phyloP scores from a whole-genome alignment of 2,797 vertebrate genomes.

The Podarcis siculus region DNA sequence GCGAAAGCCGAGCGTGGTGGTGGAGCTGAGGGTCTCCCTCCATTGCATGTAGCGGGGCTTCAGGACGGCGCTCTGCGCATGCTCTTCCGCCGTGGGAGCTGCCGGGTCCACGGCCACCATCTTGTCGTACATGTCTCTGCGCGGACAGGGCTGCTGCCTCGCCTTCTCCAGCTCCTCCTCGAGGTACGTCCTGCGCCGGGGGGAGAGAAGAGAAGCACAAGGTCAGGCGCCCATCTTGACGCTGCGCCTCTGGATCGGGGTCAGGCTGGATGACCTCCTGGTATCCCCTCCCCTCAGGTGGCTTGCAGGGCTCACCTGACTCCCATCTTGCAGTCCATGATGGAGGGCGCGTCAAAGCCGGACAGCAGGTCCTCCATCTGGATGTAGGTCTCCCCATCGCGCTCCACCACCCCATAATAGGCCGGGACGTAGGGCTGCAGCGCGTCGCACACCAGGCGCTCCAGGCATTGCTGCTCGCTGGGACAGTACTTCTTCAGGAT shows the following conservation, averaged over 20 bases:
- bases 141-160: conserved; percentile 72
- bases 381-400: conserved; percentile 82
- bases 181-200: conserved; percentile 83
- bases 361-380: conserved; percentile 88
- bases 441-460: conserved; percentile 81
- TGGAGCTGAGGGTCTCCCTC: conserved; percentile 86
- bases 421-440: conserved; percentile 85
- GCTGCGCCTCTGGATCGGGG: neutral
- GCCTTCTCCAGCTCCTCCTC: conserved; percentile 87
- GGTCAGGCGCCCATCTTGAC: accelerated
- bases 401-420: conserved; percentile 84
- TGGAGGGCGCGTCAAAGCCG: conserved; percentile 83
- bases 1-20: conserved; percentile 85
- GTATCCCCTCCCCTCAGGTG: accelerated
- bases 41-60: conserved; percentile 92
- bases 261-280: neutral
- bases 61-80: conserved; percentile 79
- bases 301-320: conserved; percentile 76
- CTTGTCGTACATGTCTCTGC: conserved; percentile 91
- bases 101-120: conserved; percentile 85
- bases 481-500: conserved; percentile 87
- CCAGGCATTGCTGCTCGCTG: conserved; percentile 84
- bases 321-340: conserved; percentile 96
- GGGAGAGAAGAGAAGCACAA: neutral
- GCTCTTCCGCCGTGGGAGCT: conserved; percentile 84